Base-by-base conservation (phyloP, 2,797 vertebrate species). In the Centroberyx gerrardi region DNA sequence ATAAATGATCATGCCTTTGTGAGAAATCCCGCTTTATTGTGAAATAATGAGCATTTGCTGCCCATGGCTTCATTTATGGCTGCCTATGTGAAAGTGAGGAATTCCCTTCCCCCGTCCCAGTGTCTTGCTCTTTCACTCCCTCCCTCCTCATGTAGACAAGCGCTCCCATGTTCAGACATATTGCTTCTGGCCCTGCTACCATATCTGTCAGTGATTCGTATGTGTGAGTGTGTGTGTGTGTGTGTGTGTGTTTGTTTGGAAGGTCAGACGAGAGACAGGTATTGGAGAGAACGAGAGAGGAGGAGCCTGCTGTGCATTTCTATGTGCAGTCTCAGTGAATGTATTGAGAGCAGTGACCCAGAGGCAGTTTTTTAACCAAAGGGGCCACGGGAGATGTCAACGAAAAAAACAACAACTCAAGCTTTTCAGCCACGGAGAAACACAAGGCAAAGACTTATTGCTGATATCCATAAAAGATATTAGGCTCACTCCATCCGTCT, bases 401-500 rank as follows among this genome's bases (percentile, higher is more conserved):
- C 65, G 46, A 79, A 22, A 62, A 88, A 92, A 90, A 87, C 76
- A 90, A 87, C 76, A 87, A 63, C 62, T 85, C 63, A 66, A 48
- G 74, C 68, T 68, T 22, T 58, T 46, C 12, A 68, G 36, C 54
- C 44, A 22, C 27, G 62, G 62, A 79, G 55, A 81, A 89, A 88
- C 75, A 55, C 28, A 10, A 56, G 68, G 74, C 56, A n/a, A 18
- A 61, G 66, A 83, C 74, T 67, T 84, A 88, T 80, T 29, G 71
- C 72, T 72, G 78, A 83, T 87, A 81, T 87, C 80, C 80, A 70
- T 83, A 67, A 83, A 64, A 59, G 49, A 66, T 74, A 85, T 81
- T 56, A 78, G 62, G 68, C 72, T 55, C 1, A 80, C 68, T 53
- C 62, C 76, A 91, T 93, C 77, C 83, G 85, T 93, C 85, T 89